These are phyloP conservation scores for Rhagonycha fulva DNA, from an alignment of 2,888 invertebrate genomes.

Conservation along the genomic window DNA sequence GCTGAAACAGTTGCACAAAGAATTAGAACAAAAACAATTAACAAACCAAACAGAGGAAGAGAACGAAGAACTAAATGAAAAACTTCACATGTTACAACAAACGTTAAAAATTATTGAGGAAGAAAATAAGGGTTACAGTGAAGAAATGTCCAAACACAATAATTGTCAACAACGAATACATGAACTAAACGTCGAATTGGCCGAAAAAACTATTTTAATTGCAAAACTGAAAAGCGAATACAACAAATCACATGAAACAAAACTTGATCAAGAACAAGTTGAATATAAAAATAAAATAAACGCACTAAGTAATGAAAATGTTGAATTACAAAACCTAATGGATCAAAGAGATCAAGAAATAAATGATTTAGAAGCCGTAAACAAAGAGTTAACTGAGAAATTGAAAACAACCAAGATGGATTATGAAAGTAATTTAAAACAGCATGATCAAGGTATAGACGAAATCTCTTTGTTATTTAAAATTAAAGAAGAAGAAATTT, in stretches of 20 bases:
- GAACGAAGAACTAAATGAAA: neutral
- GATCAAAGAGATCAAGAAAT: slow-evolving; percentile 19
- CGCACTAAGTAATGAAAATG: slow-evolving; percentile 19
- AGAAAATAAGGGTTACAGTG: neutral
- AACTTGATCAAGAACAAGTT: neutral
- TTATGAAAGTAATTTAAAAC: neutral
- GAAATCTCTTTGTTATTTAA: slow-evolving; percentile 5
- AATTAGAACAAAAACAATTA: neutral
- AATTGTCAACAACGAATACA: neutral
- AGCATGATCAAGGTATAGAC: neutral
- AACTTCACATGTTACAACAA: neutral
- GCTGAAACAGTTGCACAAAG: neutral
- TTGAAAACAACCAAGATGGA: neutral
- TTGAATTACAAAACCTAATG: slow-evolving; percentile 11
- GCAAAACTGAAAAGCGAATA: neutral
- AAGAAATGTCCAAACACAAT: neutral
- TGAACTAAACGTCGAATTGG: neutral
- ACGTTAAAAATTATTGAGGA: neutral
- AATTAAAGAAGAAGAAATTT: slow-evolving; percentile 6
- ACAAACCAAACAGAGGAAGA: neutral
- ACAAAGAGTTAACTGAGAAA: slow-evolving; percentile 12
- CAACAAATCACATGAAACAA: neutral
- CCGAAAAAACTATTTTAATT: neutral
- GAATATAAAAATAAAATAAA: slow-evolving; percentile 13
- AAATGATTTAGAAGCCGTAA: slow-evolving; percentile 10